phyloP scores from a whole-genome alignment of 2,113 vertebrate species.

The Sakesphorus luctuosus region DNA sequence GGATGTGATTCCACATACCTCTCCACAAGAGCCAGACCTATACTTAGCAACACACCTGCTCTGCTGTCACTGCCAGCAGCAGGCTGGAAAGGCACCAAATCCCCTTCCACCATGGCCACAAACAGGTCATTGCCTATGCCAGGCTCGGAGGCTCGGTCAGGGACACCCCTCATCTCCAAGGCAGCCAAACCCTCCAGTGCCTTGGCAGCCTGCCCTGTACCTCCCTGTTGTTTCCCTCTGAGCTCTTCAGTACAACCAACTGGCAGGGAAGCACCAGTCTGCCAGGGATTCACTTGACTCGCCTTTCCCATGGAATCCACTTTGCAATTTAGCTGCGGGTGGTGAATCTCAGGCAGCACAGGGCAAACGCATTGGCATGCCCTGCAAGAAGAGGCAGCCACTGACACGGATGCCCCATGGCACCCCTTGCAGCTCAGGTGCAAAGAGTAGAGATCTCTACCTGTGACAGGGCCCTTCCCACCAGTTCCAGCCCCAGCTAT shows the following conservation, averaged over 20 bases:
- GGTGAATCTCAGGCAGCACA: neutral
- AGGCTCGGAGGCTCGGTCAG: neutral
- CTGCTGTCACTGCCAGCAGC: neutral
- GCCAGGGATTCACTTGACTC: neutral
- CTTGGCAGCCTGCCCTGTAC: slow-evolving; percentile 6
- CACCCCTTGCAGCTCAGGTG: neutral
- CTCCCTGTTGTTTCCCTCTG: neutral
- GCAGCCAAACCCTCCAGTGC: neutral
- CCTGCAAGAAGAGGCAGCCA: neutral
- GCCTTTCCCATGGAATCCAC: neutral
- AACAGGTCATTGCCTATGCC: neutral
- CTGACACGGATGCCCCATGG: neutral
- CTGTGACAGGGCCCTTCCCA: rapidly evolving
- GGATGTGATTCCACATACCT: neutral
- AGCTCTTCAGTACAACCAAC: neutral
- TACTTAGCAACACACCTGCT: slow-evolving; percentile 57
- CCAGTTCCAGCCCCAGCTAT: neutral
- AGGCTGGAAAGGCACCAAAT: slow-evolving; percentile 31
- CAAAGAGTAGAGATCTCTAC: neutral
- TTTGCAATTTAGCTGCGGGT: neutral
- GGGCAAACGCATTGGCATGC: neutral
- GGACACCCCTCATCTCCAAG: neutral
- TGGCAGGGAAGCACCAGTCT: neutral
- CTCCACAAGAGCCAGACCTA: neutral
- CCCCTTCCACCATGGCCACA: neutral